These are phyloP conservation scores for Andrena cerasifolii DNA, from an alignment of 1,140 invertebrate genomes.

Conservation along the genomic window DNA sequence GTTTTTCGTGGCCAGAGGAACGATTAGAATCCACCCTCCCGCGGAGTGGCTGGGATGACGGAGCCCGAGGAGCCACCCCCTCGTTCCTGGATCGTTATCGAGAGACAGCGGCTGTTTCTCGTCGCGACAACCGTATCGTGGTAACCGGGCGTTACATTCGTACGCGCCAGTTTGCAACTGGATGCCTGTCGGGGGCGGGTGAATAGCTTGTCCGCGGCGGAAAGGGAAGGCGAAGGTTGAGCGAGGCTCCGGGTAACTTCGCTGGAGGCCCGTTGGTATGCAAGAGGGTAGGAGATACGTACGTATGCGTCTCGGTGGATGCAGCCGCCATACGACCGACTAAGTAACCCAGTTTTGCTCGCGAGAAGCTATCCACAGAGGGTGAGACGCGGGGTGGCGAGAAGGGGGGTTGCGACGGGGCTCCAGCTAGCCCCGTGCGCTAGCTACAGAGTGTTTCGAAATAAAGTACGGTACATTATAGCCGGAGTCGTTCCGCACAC, in stretches of 20 bases:
- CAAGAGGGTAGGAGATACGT: conserved; percentile 2
- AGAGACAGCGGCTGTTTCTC: neutral
- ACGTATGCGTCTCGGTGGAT: conserved; percentile 16
- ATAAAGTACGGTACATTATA: conserved; percentile 64
- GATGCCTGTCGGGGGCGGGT: neutral
- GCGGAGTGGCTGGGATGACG: neutral
- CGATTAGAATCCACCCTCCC: neutral
- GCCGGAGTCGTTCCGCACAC: conserved; percentile 28
- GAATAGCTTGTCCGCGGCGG: neutral
- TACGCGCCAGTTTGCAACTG: conserved; percentile 4
- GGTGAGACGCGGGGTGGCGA: neutral
- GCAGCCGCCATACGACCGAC: conserved; percentile 48
- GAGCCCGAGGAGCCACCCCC: neutral
- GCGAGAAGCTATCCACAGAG: conserved; percentile 15
- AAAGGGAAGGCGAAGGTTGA: conserved; percentile 29
- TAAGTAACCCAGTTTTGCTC: conserved; percentile 58
- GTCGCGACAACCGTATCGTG: neutral
- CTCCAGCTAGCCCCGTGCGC: conserved; percentile 18
- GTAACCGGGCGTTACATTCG: neutral
- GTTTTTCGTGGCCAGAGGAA: neutral
- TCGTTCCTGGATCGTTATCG: neutral
- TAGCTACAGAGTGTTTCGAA: conserved; percentile 42
- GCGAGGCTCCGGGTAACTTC: conserved; percentile 31
- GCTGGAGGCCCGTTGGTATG: conserved; percentile 36
- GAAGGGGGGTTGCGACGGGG: conserved; percentile 14